Base-by-base conservation (phyloP, 64 coral and sea anemone genomes). In the Stylophora pistillata region DNA sequence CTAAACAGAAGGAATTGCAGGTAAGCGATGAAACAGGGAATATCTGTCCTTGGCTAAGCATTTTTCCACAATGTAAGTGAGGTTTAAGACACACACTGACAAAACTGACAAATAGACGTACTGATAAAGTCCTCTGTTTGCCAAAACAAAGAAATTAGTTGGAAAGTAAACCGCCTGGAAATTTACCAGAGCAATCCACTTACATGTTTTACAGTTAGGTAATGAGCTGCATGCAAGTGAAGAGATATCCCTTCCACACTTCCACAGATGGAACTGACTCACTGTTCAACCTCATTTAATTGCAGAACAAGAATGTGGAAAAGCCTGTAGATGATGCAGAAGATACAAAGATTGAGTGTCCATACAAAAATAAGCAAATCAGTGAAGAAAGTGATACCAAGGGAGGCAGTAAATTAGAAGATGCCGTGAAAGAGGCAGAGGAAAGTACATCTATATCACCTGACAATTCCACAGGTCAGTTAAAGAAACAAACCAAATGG, bases 1-100 rank as follows among this genome's bases (percentile, higher is more conserved):
- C 91, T 16, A 96, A 96, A 84, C 90, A 89, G 58, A 96, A 90
- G 72, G 81, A 89, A 87, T 60, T 81, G 55, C 92, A 96, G 95
- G 95, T 93, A 86, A 54, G 30, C 74, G 58, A 11, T 11, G 4
- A 63, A 81, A 30, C 61, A 88, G 23, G 90, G 87, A 58, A 66
- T 98, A 54, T 89, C 91, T 21, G 95, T 83, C 30, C 87, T 75
- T 78, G 56, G 37, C 37, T 41, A 41, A 41, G 37, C 37, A 41
- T 41, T 41, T 41, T 41, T 41, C 37, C 37, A 41, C 37, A 41
- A 41, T 41, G 37, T 41, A 41, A 41, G 90, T 62, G 86, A 93
- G 15, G 86, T 74, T 66, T 78, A 82, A 20, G 30, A 71, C 21
- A 89, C 86, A 86, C 86, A 85, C 83, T 34, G 72, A 41, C 6